These are phyloP conservation scores for Phyllostomus discolor DNA, from an alignment of 2,113 vertebrate genomes.

Conservation along the genomic window DNA sequence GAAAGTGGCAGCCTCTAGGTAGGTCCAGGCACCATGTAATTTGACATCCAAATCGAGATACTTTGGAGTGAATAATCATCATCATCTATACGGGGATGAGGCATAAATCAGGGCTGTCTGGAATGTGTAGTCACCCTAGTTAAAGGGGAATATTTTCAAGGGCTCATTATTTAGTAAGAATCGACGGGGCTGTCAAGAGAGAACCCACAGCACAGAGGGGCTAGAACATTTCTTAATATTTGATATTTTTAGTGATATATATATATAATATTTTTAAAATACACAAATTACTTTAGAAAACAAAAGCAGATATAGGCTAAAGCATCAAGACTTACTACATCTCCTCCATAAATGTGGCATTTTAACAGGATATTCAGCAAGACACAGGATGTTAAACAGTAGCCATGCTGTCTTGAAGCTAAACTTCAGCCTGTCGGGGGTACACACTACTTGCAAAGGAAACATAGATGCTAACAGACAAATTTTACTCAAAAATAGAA, in stretches of 20 bases:
- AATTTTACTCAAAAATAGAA: not conserved
- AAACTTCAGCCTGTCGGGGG: not conserved
- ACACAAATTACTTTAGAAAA: not conserved
- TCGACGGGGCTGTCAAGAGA: not conserved
- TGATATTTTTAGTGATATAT: not conserved
- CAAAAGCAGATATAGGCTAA: not conserved
- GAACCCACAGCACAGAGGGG: not conserved
- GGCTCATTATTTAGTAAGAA: not conserved
- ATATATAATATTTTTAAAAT: not conserved
- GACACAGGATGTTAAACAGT: not conserved
- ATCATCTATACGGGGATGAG: not conserved
- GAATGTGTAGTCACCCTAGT: not conserved
- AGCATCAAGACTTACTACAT: not conserved
- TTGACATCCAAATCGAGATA: not conserved
- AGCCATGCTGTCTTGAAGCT: not conserved
- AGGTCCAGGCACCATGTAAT: not conserved
- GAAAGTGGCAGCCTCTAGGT: not conserved
- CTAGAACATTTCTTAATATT: not conserved
- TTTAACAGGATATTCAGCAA: not conserved
- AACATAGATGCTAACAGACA: not conserved
- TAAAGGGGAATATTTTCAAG: not conserved
- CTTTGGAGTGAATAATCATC: not conserved
- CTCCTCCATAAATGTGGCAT: not conserved
- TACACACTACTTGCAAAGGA: not conserved
- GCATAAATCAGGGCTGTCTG: not conserved